Evolutionary conservation across 2,113 vertebrate species (phyloP).

Genomic region (Nicator chloris): DNA sequence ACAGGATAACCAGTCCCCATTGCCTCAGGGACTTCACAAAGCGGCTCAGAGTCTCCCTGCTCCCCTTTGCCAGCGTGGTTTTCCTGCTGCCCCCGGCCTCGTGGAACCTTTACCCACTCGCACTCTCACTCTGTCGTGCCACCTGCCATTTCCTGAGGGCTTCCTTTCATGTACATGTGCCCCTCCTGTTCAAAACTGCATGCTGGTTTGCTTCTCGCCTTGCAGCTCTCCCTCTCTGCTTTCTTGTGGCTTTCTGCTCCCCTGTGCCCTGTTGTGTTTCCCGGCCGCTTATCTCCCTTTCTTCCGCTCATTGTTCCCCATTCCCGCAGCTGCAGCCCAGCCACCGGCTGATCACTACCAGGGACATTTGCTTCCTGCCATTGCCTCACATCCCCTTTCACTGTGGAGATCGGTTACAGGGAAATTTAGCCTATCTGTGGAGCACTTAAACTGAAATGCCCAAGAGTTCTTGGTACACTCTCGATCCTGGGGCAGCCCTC

Average conservation of each 20-base stretch:
- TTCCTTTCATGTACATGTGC: background rate
- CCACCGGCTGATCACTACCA: background rate
- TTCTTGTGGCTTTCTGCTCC: background rate
- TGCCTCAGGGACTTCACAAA: background rate
- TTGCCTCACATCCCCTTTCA: background rate
- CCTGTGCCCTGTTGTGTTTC: background rate
- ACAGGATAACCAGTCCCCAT: background rate
- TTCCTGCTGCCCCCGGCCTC: background rate
- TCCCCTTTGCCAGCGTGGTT: background rate
- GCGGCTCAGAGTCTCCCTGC: background rate
- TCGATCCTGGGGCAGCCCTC: background rate
- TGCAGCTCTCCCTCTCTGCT: background rate
- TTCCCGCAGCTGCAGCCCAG: background rate
- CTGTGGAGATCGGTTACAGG: background rate
- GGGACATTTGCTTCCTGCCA: background rate
- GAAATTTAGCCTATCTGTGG: background rate
- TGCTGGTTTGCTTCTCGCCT: background rate
- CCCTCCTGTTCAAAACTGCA: background rate
- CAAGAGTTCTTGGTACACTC: background rate
- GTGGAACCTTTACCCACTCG: background rate
- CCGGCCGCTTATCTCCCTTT: conserved; percentile 8
- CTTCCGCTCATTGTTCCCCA: background rate
- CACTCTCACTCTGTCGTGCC: background rate
- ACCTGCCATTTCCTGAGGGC: background rate
- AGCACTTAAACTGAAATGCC: background rate